These are phyloP conservation scores for Ptychochromis oligacanthus DNA, from an alignment of 2,113 vertebrate species.

Conservation along the genomic window DNA sequence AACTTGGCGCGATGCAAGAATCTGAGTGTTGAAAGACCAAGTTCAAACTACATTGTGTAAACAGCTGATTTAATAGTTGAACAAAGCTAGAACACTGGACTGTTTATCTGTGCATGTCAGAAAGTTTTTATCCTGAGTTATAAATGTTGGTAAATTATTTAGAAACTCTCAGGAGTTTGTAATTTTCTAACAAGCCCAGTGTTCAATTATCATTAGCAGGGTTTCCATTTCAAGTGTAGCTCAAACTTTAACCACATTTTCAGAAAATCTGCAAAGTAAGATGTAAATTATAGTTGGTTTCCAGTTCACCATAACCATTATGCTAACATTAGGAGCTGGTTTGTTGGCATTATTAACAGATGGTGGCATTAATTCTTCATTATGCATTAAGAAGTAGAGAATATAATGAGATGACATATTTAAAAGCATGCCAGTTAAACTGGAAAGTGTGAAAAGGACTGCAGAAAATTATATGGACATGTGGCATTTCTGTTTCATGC, in stretches of 20 bases:
- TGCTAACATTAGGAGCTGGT: neutral
- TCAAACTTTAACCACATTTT: neutral
- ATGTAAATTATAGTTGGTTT: neutral
- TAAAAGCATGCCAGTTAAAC: neutral
- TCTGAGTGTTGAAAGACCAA: slow-evolving; percentile 30
- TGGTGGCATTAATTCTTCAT: neutral
- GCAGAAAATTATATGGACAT: neutral
- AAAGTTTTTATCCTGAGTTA: slow-evolving; percentile 13
- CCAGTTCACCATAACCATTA: neutral
- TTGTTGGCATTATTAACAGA: neutral
- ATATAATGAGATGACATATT: no score
- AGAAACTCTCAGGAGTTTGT: neutral
- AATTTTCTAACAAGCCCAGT: neutral
- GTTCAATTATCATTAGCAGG: neutral
- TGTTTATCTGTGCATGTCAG: slow-evolving; percentile 35
- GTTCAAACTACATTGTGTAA: slow-evolving; percentile 16
- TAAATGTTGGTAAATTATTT: slow-evolving; percentile 17
- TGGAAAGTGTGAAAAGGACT: neutral
- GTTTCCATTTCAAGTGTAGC: neutral
- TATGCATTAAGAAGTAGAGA: neutral
- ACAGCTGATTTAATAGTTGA: slow-evolving; percentile 25
- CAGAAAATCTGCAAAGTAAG: neutral
- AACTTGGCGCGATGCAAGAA: slow-evolving; percentile 43
- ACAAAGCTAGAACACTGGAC: slow-evolving; percentile 21
- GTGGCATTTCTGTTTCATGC: neutral